A percentile compares a stretch with the other conserved stretches of the same genome.
Conservation (phyloP, 2,888 invertebrate species). For the Yponomeuta evonymella region DNA sequence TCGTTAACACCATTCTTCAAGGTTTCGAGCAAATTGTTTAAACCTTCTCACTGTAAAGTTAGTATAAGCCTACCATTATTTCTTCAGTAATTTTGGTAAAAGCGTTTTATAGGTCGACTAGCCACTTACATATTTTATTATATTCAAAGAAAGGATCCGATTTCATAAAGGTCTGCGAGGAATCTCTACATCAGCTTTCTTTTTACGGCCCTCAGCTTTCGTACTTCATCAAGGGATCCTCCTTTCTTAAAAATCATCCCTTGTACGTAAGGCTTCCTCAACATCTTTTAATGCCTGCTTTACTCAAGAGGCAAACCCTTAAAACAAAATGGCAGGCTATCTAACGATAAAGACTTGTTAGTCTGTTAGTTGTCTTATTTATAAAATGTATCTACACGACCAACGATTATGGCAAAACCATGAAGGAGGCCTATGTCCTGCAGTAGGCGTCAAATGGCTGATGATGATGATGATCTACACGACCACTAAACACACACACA, state of each 20-base stretch:
- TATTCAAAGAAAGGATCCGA: neutral
- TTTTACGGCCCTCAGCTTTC: neutral
- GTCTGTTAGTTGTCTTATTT: too few relatives aligned
- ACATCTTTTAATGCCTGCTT: neutral
- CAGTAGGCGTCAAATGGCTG: too few relatives aligned
- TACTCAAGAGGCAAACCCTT: neutral
- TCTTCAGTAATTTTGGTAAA: neutral
- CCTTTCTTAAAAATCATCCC: neutral
- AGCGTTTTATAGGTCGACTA: neutral
- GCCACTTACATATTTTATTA: neutral
- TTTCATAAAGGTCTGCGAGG: neutral
- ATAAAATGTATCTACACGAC: too few relatives aligned
- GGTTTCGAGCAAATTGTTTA: neutral
- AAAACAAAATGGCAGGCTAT: neutral
- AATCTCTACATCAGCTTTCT: neutral
- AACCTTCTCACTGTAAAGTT: neutral
- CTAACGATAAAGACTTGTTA: neutral
- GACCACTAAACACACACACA: too few relatives aligned
- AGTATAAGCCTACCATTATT: neutral
- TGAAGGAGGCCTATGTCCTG: too few relatives aligned
- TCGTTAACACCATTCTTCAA: neutral
- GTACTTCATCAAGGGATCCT: neutral
- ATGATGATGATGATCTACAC: too few relatives aligned
- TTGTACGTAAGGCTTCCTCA: neutral
- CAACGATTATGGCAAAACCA: too few relatives aligned